Percentiles rank a stretch among this genome's conserved stretches.
These are phyloP conservation scores for Vicugna pacos DNA, from an alignment of 2,113 vertebrate species.

Conservation along the genomic window DNA sequence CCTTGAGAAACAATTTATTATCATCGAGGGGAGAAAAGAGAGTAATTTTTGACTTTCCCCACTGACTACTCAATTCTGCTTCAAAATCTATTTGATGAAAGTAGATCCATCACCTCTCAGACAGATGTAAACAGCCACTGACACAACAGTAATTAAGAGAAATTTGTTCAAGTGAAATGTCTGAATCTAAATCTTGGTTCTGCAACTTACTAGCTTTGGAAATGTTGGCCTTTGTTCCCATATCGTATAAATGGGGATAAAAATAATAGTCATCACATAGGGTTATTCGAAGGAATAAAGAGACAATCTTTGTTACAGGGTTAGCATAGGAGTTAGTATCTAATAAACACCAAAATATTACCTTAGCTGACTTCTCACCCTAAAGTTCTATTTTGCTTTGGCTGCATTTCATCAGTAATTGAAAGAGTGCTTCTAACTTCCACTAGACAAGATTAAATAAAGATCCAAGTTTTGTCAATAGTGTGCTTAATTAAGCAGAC, in stretches of 20 bases:
- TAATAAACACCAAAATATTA: conserved; percentile 7
- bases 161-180: not conserved
- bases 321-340: not conserved
- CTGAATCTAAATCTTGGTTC: not conserved
- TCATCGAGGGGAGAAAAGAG: not conserved
- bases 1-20: not conserved
- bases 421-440: conserved; percentile 23
- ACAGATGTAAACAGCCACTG: not conserved
- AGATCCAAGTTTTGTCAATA: conserved; percentile 66
- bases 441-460: conserved; percentile 64
- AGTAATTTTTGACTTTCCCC: conserved; percentile 8
- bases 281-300: not conserved
- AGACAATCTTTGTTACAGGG: not conserved
- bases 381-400: not conserved
- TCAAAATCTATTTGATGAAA: conserved; percentile 34
- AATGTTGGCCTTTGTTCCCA: not conserved
- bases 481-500: conserved; percentile 66
- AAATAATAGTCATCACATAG: not conserved
- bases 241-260: not conserved
- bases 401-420: not conserved
- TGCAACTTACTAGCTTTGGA: not conserved
- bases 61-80: not conserved
- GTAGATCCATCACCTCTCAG: not conserved
- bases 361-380: not conserved
- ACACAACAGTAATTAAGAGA: not conserved